Percentiles rank a stretch among this genome's conserved stretches.
Evolutionary conservation across 2,113 vertebrate species (phyloP).

Genomic region (Haliaeetus leucogaster): DNA sequence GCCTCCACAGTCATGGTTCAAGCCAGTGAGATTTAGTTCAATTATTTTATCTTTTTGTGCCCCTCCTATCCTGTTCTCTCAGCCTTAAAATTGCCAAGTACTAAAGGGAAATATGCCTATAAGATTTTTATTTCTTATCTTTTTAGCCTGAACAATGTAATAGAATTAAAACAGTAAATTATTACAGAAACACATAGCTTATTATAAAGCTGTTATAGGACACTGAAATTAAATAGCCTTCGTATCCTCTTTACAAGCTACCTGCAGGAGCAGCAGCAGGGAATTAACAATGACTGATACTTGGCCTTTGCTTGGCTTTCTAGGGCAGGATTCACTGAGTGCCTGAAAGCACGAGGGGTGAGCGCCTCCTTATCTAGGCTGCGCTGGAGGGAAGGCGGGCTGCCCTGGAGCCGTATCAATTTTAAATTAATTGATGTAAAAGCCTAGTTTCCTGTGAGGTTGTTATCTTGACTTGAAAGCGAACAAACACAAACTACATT

Average conservation of each 20-base stretch:
- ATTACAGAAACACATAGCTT: neutral
- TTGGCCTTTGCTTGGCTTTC: neutral
- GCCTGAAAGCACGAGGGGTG: rapidly evolving
- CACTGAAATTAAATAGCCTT: neutral
- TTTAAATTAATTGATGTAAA: neutral
- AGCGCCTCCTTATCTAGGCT: neutral
- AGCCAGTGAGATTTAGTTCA: neutral
- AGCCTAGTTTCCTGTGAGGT: neutral
- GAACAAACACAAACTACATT: neutral
- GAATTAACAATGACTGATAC: neutral
- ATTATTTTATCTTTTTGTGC: rapidly evolving
- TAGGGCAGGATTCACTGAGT: neutral
- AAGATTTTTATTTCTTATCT: neutral
- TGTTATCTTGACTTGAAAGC: neutral
- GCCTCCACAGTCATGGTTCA: neutral
- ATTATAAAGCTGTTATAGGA: neutral
- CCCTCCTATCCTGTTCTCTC: neutral
- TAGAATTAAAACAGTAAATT: neutral
- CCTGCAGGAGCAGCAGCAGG: neutral
- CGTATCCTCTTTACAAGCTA: neutral
- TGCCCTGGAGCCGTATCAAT: neutral
- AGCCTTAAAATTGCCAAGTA: neutral
- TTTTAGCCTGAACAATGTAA: neutral
- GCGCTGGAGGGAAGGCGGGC: neutral
- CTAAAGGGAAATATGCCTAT: neutral